phyloP scores from a whole-genome alignment of 2,888 invertebrate species.

The Julus scandinavius region DNA sequence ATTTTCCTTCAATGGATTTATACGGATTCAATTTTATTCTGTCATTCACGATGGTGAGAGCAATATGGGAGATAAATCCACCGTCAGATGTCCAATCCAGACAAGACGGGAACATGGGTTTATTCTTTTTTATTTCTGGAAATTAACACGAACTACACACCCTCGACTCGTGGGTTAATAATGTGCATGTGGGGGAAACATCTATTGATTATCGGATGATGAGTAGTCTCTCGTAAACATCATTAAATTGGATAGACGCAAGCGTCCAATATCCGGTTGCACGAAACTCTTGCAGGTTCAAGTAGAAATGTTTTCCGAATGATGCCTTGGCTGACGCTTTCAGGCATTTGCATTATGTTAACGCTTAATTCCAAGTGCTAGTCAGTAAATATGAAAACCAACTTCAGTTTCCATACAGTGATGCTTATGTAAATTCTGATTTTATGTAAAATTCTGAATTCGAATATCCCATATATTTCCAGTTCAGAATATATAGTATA shows the following conservation, averaged over 20 bases:
- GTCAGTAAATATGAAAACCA: no score
- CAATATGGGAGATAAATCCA: conserved; percentile 22
- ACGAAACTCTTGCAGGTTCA: background rate
- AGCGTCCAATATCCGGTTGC: background rate
- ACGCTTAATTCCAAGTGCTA: no score
- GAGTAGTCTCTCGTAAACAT: conserved; percentile 5
- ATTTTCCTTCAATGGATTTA: background rate
- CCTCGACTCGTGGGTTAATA: background rate
- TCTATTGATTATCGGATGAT: conserved; percentile 33
- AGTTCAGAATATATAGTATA: no score
- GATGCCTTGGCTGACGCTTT: background rate
- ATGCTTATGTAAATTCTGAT: no score
- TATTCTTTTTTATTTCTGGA: background rate
- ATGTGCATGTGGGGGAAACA: background rate
- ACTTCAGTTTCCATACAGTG: no score
- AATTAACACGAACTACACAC: background rate
- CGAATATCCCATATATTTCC: no score
- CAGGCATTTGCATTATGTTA: background rate
- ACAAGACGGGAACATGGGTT: background rate
- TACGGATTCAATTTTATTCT: background rate
- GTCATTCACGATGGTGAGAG: background rate
- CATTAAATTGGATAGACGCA: conserved; percentile 21
- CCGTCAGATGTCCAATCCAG: background rate
- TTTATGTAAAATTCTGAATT: no score
- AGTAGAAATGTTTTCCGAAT: background rate